phyloP scores from a whole-genome alignment of 2,888 invertebrate genomes.

The Listrodromus nycthemerus region DNA sequence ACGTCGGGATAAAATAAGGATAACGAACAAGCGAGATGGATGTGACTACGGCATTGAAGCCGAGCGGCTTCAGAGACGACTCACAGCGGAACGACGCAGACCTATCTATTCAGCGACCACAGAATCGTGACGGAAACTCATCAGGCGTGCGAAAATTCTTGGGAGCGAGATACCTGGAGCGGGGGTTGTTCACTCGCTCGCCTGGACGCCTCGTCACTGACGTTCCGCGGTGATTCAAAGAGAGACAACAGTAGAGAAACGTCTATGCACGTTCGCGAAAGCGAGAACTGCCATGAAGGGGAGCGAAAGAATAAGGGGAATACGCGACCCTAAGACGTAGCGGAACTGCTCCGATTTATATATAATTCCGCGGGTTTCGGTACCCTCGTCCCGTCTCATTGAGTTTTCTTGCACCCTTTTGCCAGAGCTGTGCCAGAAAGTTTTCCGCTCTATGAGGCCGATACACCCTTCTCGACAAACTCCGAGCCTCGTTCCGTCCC shows the following conservation, averaged over 20 bases:
- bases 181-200: slow-evolving; percentile 36
- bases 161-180: slow-evolving; percentile 67
- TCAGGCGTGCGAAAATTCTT: slow-evolving; percentile 80
- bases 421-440: background rate
- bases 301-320: slow-evolving; percentile 57
- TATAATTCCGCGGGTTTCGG: slow-evolving; percentile 59
- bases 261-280: slow-evolving; percentile 40
- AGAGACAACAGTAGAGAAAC: slow-evolving; percentile 49
- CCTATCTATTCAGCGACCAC: slow-evolving; percentile 67
- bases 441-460: slow-evolving; percentile 7
- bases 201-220: slow-evolving; percentile 62
- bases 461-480: slow-evolving; percentile 35
- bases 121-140: slow-evolving; percentile 80
- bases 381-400: slow-evolving; percentile 31
- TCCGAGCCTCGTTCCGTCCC: slow-evolving; percentile 31
- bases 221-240: slow-evolving; percentile 37
- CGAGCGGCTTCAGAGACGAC: slow-evolving; percentile 64
- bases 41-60: slow-evolving; percentile 62
- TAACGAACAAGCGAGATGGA: slow-evolving; percentile 57
- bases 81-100: slow-evolving; percentile 63
- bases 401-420: slow-evolving; percentile 39
- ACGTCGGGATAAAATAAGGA: slow-evolving; percentile 31
- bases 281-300: slow-evolving; percentile 46
- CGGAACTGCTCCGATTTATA: slow-evolving; percentile 71
- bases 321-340: slow-evolving; percentile 64